These are phyloP conservation scores for Oreochromis spilurus DNA, from an alignment of 2,113 vertebrate genomes.

Conservation along the genomic window DNA sequence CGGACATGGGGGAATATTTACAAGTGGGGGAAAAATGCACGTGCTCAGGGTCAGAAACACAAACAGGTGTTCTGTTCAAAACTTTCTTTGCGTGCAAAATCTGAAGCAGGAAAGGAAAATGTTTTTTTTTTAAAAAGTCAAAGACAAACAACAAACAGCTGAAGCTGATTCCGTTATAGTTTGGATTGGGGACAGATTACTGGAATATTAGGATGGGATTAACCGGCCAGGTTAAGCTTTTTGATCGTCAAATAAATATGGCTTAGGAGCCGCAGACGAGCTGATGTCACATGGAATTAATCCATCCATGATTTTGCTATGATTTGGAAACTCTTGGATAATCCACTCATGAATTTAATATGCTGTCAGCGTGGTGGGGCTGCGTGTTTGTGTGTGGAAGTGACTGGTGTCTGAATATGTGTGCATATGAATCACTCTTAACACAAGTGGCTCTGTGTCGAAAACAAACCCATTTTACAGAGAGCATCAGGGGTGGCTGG, in stretches of 20 bases:
- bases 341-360: constrained; percentile 64
- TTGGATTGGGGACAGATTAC: constrained; percentile 70
- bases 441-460: background rate
- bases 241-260: constrained; percentile 72
- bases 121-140: background rate
- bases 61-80: constrained; percentile 7
- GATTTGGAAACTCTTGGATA: constrained; percentile 58
- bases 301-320: constrained; percentile 61
- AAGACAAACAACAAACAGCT: constrained; percentile 44
- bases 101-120: background rate
- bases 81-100: background rate
- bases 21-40: background rate
- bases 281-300: constrained; percentile 63
- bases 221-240: constrained; percentile 66
- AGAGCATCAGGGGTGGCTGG: background rate
- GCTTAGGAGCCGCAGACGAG: constrained; percentile 58
- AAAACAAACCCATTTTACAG: background rate
- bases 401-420: constrained; percentile 10
- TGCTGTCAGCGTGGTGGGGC: constrained; percentile 19
- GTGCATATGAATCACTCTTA: background rate
- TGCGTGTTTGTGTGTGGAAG: background rate
- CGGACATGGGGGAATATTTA: constrained; percentile 30
- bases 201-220: constrained; percentile 67
- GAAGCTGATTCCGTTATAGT: constrained; percentile 49
- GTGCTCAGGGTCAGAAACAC: background rate